Evolutionary conservation across 2,797 vertebrate genomes (phyloP).

Genomic region (Manis crassicaudata): DNA sequence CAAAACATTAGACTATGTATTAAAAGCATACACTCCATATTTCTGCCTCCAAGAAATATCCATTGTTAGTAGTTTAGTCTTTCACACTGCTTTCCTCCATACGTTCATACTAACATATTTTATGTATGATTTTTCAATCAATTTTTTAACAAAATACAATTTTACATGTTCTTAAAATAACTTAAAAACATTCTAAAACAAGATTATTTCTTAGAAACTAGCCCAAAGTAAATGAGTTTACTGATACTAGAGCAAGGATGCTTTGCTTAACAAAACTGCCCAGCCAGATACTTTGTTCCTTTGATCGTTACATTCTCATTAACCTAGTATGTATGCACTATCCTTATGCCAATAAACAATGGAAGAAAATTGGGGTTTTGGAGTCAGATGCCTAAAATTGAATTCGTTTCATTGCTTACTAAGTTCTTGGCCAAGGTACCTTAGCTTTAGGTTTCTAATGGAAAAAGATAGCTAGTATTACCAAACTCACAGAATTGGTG

Average conservation of each 20-base stretch:
- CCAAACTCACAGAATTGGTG: not conserved
- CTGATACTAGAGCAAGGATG: not conserved
- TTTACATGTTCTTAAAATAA: constrained; percentile 27
- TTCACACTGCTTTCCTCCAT: not conserved
- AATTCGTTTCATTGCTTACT: not conserved
- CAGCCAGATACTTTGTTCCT: not conserved
- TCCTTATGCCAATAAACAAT: not conserved
- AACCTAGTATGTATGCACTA: not conserved
- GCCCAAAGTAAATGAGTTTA: not conserved
- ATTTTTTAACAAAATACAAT: constrained; percentile 1
- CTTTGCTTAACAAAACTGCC: not conserved
- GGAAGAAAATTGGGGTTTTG: not conserved
- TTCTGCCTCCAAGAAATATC: not conserved
- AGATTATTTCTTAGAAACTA: constrained; percentile 21
- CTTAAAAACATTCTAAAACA: not conserved
- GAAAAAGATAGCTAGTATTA: not conserved
- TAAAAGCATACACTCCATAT: not conserved
- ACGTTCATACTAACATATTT: not conserved
- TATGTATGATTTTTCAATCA: not conserved
- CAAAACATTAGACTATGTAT: not conserved
- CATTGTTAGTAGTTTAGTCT: not conserved
- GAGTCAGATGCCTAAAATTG: not conserved
- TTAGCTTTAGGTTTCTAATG: constrained; percentile 24
- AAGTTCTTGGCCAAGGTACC: constrained; percentile 4
- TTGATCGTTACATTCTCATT: not conserved